phyloP scores from a whole-genome alignment of 1,140 invertebrate genomes.

The Drosophila neocordata region DNA sequence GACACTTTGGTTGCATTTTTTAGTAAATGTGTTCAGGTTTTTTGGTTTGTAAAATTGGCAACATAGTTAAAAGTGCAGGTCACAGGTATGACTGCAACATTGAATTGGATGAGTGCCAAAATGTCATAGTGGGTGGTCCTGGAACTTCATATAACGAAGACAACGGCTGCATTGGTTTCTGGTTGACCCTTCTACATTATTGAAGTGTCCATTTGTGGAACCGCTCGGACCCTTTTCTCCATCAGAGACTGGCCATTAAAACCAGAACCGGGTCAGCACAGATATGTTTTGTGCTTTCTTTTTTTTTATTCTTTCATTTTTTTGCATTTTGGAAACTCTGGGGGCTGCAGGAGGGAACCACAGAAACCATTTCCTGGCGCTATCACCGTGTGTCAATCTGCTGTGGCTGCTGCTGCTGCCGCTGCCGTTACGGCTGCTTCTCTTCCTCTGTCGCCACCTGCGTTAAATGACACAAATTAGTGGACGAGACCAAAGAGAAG shows the following conservation, averaged over 20 bases:
- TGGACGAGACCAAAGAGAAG: conserved; percentile 29
- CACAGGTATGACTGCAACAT: conserved; percentile 10
- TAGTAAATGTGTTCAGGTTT: neutral
- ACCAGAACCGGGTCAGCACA: conserved; percentile 64
- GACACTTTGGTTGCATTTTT: neutral
- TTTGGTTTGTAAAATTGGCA: neutral
- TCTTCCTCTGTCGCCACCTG: conserved; percentile 72
- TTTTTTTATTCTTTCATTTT: neutral
- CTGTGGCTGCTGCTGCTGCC: conserved; percentile 29
- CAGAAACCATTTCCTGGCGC: conserved; percentile 63
- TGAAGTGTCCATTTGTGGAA: conserved; percentile 18
- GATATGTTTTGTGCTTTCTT: conserved; percentile 22
- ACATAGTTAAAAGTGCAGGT: neutral
- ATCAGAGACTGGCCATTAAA: neutral
- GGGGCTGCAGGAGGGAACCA: conserved; percentile 39
- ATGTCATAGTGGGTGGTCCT: neutral
- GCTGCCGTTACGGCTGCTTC: conserved; percentile 25
- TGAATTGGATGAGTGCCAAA: conserved; percentile 33
- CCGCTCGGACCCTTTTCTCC: neutral
- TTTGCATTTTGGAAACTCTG: conserved; percentile 58
- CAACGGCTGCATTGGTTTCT: conserved; percentile 10
- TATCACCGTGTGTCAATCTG: conserved; percentile 71
- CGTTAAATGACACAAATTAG: conserved; percentile 78
- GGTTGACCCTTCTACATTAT: conserved; percentile 37
- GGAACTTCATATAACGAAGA: neutral